Percentiles rank a stretch among this genome's conserved stretches.
phyloP scores from a whole-genome alignment of 2,888 invertebrate genomes.

The Phragmatobia fuliginosa region DNA sequence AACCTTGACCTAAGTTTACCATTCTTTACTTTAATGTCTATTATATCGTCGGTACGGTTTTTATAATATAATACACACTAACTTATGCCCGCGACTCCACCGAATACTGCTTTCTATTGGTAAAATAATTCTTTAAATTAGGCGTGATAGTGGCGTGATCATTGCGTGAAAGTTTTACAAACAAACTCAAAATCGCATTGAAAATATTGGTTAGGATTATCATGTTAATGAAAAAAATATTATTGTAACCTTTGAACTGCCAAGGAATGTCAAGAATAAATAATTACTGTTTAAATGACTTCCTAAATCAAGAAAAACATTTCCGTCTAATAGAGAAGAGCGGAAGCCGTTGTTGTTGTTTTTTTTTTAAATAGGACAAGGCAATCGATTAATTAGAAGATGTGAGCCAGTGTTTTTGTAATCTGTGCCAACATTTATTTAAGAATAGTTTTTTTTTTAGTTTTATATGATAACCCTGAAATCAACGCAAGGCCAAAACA shows the following conservation, averaged over 20 bases:
- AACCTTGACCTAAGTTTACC: neutral
- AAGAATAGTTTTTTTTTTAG: neutral
- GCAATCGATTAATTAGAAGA: neutral
- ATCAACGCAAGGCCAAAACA: neutral
- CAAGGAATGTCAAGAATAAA: neutral
- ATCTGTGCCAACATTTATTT: neutral
- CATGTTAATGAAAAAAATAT: neutral
- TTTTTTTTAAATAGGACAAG: neutral
- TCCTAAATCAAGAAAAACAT: neutral
- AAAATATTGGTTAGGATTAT: no score
- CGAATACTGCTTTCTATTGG: no score
- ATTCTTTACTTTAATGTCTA: neutral
- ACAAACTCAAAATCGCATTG: no score
- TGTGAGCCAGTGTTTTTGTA: neutral
- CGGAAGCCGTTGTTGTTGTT: neutral
- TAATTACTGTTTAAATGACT: neutral
- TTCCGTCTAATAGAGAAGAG: neutral
- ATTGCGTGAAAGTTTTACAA: no score
- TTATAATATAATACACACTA: no score
- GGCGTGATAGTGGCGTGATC: no score
- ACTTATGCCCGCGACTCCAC: no score
- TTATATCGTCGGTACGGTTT: neutral
- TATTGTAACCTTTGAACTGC: neutral
- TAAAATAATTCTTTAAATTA: no score
- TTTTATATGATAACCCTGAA: neutral